phyloP scores from a whole-genome alignment of 1,140 invertebrate genomes.

The Drosophila leontia region DNA sequence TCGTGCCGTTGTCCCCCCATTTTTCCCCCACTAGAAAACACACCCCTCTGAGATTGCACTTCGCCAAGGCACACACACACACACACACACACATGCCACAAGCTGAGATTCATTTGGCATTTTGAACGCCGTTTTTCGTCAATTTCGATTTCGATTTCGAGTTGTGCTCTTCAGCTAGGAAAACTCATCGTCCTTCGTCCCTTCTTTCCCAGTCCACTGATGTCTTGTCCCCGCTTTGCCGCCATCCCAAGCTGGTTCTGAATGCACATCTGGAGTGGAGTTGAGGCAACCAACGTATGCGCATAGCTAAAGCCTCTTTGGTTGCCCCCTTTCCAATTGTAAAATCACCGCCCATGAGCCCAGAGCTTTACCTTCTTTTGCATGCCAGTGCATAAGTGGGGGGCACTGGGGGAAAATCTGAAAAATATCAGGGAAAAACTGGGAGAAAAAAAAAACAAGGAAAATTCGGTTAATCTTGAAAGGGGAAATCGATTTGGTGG shows the following conservation, averaged over 20 bases:
- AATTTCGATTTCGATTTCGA: conserved; percentile 49
- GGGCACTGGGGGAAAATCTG: conserved; percentile 1
- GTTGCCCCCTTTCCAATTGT: conserved; percentile 14
- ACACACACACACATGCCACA: conserved; percentile 36
- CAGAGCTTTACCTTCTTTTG: conserved; percentile 16
- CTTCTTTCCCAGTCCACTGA: background rate
- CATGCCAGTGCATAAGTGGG: conserved; percentile 10
- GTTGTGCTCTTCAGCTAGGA: conserved; percentile 22
- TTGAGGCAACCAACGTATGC: conserved; percentile 23
- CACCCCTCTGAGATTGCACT: conserved; percentile 5
- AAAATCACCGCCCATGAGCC: conserved; percentile 13
- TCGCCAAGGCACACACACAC: background rate
- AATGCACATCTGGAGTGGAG: conserved; percentile 37
- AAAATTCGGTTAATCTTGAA: background rate
- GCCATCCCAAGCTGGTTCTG: conserved; percentile 13
- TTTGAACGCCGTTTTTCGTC: conserved; percentile 55
- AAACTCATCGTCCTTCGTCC: conserved; percentile 8
- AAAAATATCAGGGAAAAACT: background rate
- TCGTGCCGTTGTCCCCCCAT: background rate
- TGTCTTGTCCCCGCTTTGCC: conserved; percentile 1
- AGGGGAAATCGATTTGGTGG: background rate
- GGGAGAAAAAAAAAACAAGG: background rate
- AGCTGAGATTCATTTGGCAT: conserved; percentile 58
- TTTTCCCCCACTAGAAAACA: background rate
- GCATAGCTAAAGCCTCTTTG: conserved; percentile 50